These are phyloP conservation scores for Pseudopodoces humilis DNA, from an alignment of 2,113 vertebrate species.

Conservation along the genomic window DNA sequence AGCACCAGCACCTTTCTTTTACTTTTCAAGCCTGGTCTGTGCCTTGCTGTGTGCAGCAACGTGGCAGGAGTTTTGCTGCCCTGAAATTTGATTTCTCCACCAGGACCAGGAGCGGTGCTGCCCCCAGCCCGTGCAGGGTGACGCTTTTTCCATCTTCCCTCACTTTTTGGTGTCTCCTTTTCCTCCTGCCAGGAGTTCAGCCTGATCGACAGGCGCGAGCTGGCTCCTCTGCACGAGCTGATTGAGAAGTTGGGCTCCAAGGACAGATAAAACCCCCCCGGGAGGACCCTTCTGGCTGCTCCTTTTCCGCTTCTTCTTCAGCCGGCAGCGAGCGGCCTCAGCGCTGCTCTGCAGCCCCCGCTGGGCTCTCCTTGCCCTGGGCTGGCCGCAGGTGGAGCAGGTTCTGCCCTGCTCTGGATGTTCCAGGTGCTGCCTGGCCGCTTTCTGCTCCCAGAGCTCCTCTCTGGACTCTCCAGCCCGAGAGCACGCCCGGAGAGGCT, in stretches of 20 bases:
- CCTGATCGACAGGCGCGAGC: constrained; percentile 90
- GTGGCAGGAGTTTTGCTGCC: fast-evolving
- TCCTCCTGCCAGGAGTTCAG: constrained; percentile 88
- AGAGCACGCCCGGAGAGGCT: background rate
- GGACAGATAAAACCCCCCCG: constrained; percentile 85
- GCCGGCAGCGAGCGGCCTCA: background rate
- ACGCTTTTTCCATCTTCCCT: background rate
- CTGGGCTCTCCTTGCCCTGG: background rate
- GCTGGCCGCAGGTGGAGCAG: background rate
- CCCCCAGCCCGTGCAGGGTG: fast-evolving
- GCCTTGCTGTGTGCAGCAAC: fast-evolving
- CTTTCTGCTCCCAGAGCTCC: background rate
- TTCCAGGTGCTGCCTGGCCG: background rate
- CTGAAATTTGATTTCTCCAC: fast-evolving
- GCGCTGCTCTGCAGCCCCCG: background rate
- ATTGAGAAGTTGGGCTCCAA: constrained; percentile 96
- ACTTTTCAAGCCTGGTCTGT: fast-evolving
- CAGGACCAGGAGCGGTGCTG: background rate
- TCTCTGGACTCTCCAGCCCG: background rate
- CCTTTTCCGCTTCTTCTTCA: background rate
- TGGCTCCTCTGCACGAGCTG: constrained; percentile 94
- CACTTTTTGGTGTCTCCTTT: background rate
- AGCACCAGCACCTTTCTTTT: background rate
- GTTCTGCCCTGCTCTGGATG: background rate
- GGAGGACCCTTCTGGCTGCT: background rate